Evolutionary conservation across 2,113 vertebrate species (phyloP), one percentile per base, ranked within the genome.

Genomic region (Trichechus manatus): DNA sequence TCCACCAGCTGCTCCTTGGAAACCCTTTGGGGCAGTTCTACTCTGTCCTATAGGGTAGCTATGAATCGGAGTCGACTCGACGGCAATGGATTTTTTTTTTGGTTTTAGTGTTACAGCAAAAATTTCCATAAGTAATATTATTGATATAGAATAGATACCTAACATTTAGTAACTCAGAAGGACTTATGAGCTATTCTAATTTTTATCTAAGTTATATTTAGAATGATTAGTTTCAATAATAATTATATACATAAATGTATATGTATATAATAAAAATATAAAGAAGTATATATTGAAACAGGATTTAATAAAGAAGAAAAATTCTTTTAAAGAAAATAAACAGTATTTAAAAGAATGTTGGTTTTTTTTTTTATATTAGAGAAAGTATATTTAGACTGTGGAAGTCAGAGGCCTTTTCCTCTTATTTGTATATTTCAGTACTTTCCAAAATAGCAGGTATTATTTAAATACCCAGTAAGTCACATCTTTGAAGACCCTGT

Each of bases 131-230:
- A 29, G 50, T 72, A 80, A 9, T 80, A 47, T 68, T 79, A 42
- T n/a, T 87, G 36, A 68, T 56, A 59, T 42, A 59, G 9, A 70
- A 70, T 44, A 93, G 64, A 68, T 15, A 68, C 0, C 31, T 42
- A 17, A 42, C 13, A 79, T 78, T 93, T 70, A 56, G 9, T 59
- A 80, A 93, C 56, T 61, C 22, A 87, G 4, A 4, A 80, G 50
- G 31, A 93, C 3, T 70, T 72, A 87, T 59, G 44, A 59, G 9
- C 31, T 59, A 72, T 25, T 61, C 63, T 36, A 70, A 47, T 80
- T 93, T 93, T 87, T 80, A 77, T 72, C 36, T 87, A 47, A 42
- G 59, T 87, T 70, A n/a, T 66, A 25, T 70, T 80, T 80, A 87
- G 39, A 87, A 59, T 44, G 22, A 68, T 80, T 64, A 78, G 5